Evolutionary conservation across 2,113 vertebrate genomes (phyloP), one percentile per base, ranked within the genome.

Genomic region (Poeciliopsis occidentalis): DNA sequence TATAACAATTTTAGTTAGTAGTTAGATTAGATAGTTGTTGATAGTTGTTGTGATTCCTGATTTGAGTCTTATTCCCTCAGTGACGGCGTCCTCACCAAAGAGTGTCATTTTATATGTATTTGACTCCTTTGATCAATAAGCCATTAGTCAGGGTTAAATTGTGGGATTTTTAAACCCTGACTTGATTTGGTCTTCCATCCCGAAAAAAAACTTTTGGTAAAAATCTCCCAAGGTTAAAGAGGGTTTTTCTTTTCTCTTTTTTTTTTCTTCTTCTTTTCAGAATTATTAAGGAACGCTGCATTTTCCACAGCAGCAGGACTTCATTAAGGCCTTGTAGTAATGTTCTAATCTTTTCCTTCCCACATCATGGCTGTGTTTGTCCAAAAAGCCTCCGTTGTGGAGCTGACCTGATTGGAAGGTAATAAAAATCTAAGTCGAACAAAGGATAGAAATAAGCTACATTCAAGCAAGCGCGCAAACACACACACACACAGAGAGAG

Each of bases 341-440:
- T 66, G 61, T 76, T 80, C 70, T 80, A 78, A 89, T 89, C 85
- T 85, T 70, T 88, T 80, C 89, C 87, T 80, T 69, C 77, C 75
- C 85, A 97, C 96, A 96, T 96, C 95, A 95, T 90, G 93, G 95
- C 95, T 95, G 94, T 96, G 96, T 97, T 97, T 97, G 95, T 95
- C 95, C 96, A 96, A 96, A 97, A 97, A 97, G 95, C 93, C 95
- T 95, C 94, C 85, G 90, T 93, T 90, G 95, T 94, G 92, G 94
- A 94, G 94, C 94, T 90, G 95, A 96, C 95, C 96, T 98, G 96
- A 98, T 97, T 98, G 97, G 96, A 96, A 97, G 95, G 95, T 97
- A 97, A 98, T 98, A 98, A 97, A 98, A 97, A 97, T 96, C 96
- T 96, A 95, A 94, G 94, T 94, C 93, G 95, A 96, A 96, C 96